Evolutionary conservation across 2,888 invertebrate genomes (phyloP).

Genomic region (Morpho deidamia): DNA sequence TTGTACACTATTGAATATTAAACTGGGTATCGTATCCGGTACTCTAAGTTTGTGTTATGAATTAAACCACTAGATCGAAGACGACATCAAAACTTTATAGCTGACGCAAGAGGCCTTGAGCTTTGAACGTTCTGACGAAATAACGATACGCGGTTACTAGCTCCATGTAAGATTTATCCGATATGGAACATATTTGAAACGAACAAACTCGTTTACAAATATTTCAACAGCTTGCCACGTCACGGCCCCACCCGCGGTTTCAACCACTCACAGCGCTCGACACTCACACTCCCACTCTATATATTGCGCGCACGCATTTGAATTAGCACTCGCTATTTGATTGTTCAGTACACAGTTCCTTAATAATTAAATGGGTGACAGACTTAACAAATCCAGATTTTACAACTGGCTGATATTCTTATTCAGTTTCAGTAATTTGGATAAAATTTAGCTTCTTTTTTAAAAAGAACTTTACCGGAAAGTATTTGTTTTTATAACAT

Average conservation of each 20-base stretch:
- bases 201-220: slow-evolving; percentile 18
- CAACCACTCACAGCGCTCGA: slow-evolving; percentile 55
- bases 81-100: not conserved
- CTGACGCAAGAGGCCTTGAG: slow-evolving; percentile 51
- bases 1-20: too few species aligned
- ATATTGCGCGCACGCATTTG: slow-evolving; percentile 46
- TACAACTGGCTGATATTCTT: slow-evolving; percentile 75
- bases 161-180: slow-evolving; percentile 11
- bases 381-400: slow-evolving; percentile 59
- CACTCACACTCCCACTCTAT: slow-evolving; percentile 55
- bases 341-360: slow-evolving; percentile 32
- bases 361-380: slow-evolving; percentile 70
- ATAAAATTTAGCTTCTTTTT: slow-evolving; percentile 43
- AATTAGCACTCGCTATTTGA: slow-evolving; percentile 40
- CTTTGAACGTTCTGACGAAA: slow-evolving; percentile 44
- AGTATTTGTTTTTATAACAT: slow-evolving; percentile 21
- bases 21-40: too few species aligned
- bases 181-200: slow-evolving; percentile 25
- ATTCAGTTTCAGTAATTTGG: slow-evolving; percentile 75
- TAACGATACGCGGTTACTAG: slow-evolving; percentile 13
- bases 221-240: slow-evolving; percentile 7
- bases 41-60: too few species aligned
- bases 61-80: too few species aligned
- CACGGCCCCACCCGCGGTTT: slow-evolving; percentile 62
- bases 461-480: slow-evolving; percentile 14